Evolutionary conservation across 2,113 vertebrate genomes (phyloP), one percentile per base, ranked within the genome.

Genomic region (Zosterops lateralis): DNA sequence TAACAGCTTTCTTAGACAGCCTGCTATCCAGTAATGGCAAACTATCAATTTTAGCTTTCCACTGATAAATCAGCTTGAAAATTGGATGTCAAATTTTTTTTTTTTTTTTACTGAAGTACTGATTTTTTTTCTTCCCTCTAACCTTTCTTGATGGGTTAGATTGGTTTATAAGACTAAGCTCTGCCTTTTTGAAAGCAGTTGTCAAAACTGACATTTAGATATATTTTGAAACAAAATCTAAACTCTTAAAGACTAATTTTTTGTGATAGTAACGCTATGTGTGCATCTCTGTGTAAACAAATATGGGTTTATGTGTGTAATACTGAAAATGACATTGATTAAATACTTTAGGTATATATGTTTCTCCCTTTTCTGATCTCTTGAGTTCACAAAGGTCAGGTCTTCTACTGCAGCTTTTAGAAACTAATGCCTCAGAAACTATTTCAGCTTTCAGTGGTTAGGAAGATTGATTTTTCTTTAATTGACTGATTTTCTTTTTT

Each of bases 11-110:
- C 96, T 98, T 93, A 98, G 98, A 99, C 98, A 98, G 98, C 97
- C 97, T 98, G 96, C 98, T 98, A 97, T 97, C 97, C 97, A 95
- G 98, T 98, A 99, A 99, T 99, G 99, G 98, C 99, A 99, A 98
- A 97, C 99, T 99, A 99, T 99, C 99, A 99, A 99, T 99, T 99
- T 99, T 99, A 98, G 98, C 98, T 98, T 99, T 98, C 97, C 96
- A 98, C 99, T 99, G 99, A 99, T 99, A 99, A 99, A 99, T 99
- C 99, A 99, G 98, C 98, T 99, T 98, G 99, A 99, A 99, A 99
- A 99, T 99, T 99, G 99, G 98, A 99, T 99, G 99, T 99, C 99
- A 99, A 97, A 84, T 94, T 98, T 98, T 98, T 95, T 95, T 98
- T 98, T 95, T 95, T 98, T 98, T 98, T 97, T 97, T 96, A 97